Percentiles rank a stretch among this genome's conserved stretches.
These are phyloP conservation scores for Neopelma chrysocephalum DNA, from an alignment of 2,797 vertebrate genomes.

Conservation along the genomic window DNA sequence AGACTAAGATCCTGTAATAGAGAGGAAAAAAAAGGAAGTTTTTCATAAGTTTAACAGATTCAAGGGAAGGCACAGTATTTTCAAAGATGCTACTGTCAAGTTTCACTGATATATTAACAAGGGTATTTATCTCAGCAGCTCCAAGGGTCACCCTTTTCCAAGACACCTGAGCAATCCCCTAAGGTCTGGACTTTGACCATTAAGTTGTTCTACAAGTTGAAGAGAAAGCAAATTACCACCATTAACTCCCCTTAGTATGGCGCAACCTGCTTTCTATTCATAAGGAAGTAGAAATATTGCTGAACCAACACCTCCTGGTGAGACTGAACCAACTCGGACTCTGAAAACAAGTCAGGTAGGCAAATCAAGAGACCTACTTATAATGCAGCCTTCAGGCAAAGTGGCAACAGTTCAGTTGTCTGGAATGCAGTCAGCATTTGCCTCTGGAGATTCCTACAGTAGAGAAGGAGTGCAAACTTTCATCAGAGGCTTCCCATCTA, in stretches of 20 bases:
- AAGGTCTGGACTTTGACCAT: neutral
- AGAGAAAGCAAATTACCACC: neutral
- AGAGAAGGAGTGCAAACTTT: neutral
- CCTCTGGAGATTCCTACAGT: neutral
- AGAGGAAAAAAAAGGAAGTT: neutral
- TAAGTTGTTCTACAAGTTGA: neutral
- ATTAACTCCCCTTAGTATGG: neutral
- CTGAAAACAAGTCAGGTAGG: neutral
- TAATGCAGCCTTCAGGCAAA: neutral
- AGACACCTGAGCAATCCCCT: neutral
- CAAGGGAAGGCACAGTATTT: neutral
- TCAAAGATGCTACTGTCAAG: neutral
- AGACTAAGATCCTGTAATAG: conserved; percentile 84
- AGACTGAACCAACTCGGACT: neutral
- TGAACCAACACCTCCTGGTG: neutral
- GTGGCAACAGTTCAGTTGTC: neutral
- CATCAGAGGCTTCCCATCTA: neutral
- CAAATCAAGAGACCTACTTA: neutral
- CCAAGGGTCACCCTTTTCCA: neutral
- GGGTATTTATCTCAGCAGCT: neutral
- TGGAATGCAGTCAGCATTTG: neutral
- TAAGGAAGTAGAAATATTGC: neutral
- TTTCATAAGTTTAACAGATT: neutral
- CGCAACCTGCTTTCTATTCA: neutral
- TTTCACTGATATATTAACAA: neutral